These are phyloP conservation scores for Adelosebastes latens DNA, from an alignment of 2,797 vertebrate species.

Conservation along the genomic window DNA sequence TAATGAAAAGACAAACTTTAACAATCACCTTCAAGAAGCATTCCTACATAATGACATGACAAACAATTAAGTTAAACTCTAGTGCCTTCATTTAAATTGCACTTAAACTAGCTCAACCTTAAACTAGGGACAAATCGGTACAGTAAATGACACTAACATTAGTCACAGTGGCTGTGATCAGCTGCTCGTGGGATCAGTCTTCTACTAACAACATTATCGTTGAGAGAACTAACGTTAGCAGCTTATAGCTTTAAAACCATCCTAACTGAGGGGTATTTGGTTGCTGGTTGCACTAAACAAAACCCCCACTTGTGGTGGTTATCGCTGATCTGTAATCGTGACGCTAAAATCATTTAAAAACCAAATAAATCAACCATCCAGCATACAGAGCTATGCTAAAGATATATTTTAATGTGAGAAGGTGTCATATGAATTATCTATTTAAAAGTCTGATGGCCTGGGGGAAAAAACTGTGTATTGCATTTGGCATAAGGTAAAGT, in stretches of 20 bases:
- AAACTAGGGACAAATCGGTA: neutral
- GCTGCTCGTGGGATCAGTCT: neutral
- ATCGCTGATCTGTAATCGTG: neutral
- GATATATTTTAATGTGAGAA: too few relatives aligned
- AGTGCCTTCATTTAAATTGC: neutral
- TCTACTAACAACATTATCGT: constrained; percentile 16
- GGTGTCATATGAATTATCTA: too few relatives aligned
- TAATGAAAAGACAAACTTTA: neutral
- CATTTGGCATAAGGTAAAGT: neutral
- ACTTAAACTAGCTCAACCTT: neutral
- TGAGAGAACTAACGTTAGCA: neutral
- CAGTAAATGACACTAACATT: neutral
- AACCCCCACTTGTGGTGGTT: too few relatives aligned
- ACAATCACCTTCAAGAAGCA: neutral
- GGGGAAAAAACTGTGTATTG: neutral
- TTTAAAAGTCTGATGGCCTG: too few relatives aligned
- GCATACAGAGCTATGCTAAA: neutral
- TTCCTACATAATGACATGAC: neutral
- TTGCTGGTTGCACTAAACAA: neutral
- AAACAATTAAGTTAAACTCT: neutral
- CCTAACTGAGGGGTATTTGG: rapidly evolving
- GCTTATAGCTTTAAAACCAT: neutral
- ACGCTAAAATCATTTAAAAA: neutral
- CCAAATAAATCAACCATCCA: neutral
- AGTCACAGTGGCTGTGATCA: neutral